phyloP scores from a whole-genome alignment of 2,113 vertebrate genomes.

The Bathybates hornii region DNA sequence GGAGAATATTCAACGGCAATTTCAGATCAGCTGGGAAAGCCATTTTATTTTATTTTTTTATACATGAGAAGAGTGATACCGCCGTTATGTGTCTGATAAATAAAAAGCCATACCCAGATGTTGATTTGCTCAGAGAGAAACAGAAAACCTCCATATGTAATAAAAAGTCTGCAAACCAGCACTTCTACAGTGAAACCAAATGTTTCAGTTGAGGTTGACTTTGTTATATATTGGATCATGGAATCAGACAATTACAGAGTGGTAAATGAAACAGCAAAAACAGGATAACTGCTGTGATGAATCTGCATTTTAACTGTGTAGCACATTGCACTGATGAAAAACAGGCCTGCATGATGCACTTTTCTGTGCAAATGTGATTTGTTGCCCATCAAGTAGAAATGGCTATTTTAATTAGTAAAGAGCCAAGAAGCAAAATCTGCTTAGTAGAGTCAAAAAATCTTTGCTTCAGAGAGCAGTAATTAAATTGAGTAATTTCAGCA shows the following conservation, averaged over 20 bases:
- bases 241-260: background rate
- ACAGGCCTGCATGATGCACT: background rate
- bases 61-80: background rate
- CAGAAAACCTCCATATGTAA: background rate
- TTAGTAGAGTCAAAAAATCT: background rate
- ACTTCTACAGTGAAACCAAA: background rate
- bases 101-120: background rate
- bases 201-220: background rate
- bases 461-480: background rate
- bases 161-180: background rate
- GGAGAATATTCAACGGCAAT: background rate
- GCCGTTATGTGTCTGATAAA: fast-evolving
- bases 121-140: background rate
- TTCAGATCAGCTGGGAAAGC: background rate
- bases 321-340: background rate
- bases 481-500: background rate
- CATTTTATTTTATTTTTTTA: background rate
- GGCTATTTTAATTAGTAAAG: background rate
- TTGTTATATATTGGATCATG: background rate
- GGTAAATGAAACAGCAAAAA: background rate
- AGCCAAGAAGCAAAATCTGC: background rate
- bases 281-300: background rate
- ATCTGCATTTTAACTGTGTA: background rate
- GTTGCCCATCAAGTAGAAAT: background rate
- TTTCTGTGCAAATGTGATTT: background rate